Evolutionary conservation across 2,113 vertebrate species (phyloP).

Genomic region (Cottus gobio): DNA sequence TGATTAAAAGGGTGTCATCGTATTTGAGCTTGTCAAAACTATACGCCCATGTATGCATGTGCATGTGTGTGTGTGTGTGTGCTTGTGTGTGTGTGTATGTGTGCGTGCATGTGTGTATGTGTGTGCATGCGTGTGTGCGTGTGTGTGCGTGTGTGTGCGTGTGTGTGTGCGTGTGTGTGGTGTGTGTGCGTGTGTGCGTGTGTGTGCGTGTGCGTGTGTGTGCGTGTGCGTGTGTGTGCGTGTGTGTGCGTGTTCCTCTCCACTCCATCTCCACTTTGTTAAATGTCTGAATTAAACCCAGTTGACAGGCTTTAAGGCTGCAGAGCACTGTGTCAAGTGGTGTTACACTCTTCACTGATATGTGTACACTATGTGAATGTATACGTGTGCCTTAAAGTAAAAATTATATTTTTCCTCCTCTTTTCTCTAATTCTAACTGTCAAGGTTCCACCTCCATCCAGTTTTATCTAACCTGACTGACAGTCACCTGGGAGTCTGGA

Average conservation of each 20-base stretch:
- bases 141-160: constrained; percentile 22
- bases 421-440: constrained; percentile 20
- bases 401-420: constrained; percentile 27
- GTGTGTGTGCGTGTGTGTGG: constrained; percentile 9
- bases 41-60: not conserved
- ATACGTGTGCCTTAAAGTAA: not conserved
- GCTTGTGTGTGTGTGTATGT: constrained; percentile 13
- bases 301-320: constrained; percentile 49
- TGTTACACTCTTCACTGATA: constrained; percentile 39
- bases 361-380: not conserved
- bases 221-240: not conserved
- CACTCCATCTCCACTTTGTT: constrained; percentile 38
- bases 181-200: constrained; percentile 2
- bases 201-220: not conserved
- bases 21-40: constrained; percentile 37
- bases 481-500: not conserved
- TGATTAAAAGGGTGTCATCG: constrained; percentile 52
- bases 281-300: constrained; percentile 53
- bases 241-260: constrained; percentile 14
- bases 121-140: constrained; percentile 13
- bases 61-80: not conserved
- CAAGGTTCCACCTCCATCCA: not conserved
- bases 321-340: constrained; percentile 34
- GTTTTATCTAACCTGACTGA: not conserved
- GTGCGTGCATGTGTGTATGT: constrained; percentile 2